Evolutionary conservation across 2,797 vertebrate genomes (phyloP).

Genomic region (Brotula barbata): DNA sequence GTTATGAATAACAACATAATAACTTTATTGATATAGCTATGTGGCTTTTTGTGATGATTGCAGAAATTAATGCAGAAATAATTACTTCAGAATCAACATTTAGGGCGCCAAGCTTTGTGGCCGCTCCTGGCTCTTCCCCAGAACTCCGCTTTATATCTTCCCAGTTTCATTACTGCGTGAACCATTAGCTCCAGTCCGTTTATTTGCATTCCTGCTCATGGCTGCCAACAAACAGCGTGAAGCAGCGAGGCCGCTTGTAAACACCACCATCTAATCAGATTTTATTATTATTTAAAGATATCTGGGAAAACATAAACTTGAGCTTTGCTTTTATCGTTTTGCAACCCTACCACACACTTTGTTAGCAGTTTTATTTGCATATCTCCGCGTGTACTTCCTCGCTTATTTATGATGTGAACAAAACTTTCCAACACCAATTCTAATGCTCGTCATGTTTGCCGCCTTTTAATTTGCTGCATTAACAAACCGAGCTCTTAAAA

Average conservation of each 20-base stretch:
- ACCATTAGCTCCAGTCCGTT: slow-evolving; percentile 52
- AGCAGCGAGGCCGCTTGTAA: slow-evolving; percentile 50
- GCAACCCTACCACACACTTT: neutral
- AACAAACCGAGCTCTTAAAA: too few species aligned
- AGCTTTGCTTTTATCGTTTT: slow-evolving; percentile 13
- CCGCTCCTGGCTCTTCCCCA: too few species aligned
- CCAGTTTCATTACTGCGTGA: slow-evolving; percentile 58
- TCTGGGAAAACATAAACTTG: slow-evolving; percentile 11
- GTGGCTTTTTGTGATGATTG: too few species aligned
- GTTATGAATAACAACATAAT: too few species aligned
- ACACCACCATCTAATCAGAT: slow-evolving; percentile 39
- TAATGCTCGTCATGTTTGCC: slow-evolving; percentile 33
- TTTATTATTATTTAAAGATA: slow-evolving; percentile 30
- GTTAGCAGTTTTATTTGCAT: slow-evolving; percentile 22
- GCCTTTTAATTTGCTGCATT: too few species aligned
- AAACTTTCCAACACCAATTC: too few species aligned
- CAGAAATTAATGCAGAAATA: too few species aligned
- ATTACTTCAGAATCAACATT: too few species aligned
- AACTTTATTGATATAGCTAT: too few species aligned
- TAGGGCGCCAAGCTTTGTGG: too few species aligned
- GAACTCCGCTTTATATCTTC: slow-evolving; percentile 15
- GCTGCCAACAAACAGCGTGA: slow-evolving; percentile 27
- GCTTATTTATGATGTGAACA: slow-evolving; percentile 1
- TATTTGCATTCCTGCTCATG: slow-evolving; percentile 42
- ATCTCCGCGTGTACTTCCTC: neutral